Evolutionary conservation across 2,888 invertebrate genomes (phyloP).

Genomic region (Cephus nigrinus): DNA sequence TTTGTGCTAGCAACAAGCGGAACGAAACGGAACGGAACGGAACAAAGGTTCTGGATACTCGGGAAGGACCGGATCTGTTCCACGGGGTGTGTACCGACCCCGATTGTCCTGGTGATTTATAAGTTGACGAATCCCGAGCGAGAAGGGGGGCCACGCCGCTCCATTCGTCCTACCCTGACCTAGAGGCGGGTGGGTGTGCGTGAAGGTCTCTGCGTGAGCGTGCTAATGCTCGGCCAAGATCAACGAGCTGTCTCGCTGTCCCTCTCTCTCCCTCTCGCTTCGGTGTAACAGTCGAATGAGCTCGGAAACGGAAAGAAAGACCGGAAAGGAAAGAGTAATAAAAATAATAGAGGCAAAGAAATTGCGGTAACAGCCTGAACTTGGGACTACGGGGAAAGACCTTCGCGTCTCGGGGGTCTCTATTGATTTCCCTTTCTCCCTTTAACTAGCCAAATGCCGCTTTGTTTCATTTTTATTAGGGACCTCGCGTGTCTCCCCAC

Average conservation of each 20-base stretch:
- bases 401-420: neutral
- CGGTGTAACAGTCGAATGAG: neutral
- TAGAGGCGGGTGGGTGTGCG: neutral
- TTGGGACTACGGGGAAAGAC: neutral
- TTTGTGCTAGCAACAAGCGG: neutral
- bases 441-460: neutral
- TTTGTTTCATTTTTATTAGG: neutral
- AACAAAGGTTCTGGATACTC: conserved; percentile 26
- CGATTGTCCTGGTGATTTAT: conserved; percentile 47
- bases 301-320: neutral
- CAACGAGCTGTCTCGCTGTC: neutral
- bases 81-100: conserved; percentile 43
- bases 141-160: conserved; percentile 26
- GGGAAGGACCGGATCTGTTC: conserved; percentile 39
- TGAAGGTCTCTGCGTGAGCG: neutral
- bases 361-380: neutral
- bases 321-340: neutral
- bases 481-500: neutral
- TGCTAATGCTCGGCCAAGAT: neutral
- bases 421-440: neutral
- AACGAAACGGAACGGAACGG: conserved; percentile 33
- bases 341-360: neutral
- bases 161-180: conserved; percentile 5
- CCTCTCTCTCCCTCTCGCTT: neutral
- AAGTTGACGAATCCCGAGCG: conserved; percentile 27